Conservation (phyloP, 2,113 vertebrate genomes). For the Hassar affinis region DNA sequence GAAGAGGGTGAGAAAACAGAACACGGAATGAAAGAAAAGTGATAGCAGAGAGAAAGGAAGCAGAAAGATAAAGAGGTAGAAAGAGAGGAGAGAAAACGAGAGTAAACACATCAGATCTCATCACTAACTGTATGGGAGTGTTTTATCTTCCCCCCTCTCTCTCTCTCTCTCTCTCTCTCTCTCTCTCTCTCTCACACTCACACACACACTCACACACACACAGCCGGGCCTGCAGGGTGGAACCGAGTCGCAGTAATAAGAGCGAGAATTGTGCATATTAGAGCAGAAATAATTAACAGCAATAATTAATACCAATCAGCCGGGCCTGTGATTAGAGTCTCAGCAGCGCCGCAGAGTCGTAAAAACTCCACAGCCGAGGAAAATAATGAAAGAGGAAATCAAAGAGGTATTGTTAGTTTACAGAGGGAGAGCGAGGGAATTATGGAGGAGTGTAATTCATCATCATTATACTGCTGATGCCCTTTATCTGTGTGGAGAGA, state of each 20-base stretch:
- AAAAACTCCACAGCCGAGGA: not conserved
- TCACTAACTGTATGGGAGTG: not conserved
- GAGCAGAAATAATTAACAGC: conserved; percentile 8
- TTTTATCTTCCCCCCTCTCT: not conserved
- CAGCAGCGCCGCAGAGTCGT: not conserved
- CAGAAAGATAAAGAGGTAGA: too few relatives aligned
- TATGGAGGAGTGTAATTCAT: not conserved
- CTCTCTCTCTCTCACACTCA: not conserved
- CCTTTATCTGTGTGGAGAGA: not conserved
- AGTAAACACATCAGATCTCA: not conserved
- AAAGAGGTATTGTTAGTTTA: conserved; percentile 7
- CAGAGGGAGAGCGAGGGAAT: not conserved
- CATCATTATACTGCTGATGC: not conserved
- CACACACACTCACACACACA: not conserved
- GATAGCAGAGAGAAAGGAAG: not conserved
- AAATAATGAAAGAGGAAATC: not conserved
- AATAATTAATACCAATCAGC: conserved; percentile 18
- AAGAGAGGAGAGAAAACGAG: too few relatives aligned
- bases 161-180: not conserved
- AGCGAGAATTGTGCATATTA: not conserved
- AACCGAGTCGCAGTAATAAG: not conserved
- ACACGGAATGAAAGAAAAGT: not conserved
- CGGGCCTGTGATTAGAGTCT: not conserved
- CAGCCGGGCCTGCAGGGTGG: not conserved
- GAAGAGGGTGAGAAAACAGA: not conserved